Evolutionary conservation across 2,888 invertebrate species (phyloP).

Genomic region (Colletes collaris): DNA sequence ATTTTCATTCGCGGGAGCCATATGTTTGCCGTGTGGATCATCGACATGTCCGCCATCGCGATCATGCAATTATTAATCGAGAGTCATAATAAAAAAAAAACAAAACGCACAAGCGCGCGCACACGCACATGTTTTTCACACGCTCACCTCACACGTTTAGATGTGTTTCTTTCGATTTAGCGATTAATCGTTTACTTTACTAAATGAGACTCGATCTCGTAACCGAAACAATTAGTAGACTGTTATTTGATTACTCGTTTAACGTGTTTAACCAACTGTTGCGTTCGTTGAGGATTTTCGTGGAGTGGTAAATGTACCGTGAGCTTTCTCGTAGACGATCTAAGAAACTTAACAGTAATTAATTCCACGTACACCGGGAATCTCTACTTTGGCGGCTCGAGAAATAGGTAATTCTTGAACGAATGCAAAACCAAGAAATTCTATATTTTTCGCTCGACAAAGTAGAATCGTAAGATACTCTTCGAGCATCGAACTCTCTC

Average conservation of each 20-base stretch:
- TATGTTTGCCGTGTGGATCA: conserved; percentile 66
- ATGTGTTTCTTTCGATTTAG: conserved; percentile 21
- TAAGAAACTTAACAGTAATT: conserved; percentile 4
- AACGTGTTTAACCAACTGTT: conserved; percentile 31
- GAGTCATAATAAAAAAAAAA: background rate
- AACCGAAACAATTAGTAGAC: conserved; percentile 11
- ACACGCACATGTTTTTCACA: background rate
- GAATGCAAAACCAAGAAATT: too few species aligned
- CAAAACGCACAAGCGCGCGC: background rate
- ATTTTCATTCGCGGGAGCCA: conserved; percentile 47
- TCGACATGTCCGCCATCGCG: conserved; percentile 13
- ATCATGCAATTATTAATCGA: conserved; percentile 5
- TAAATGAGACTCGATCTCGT: conserved; percentile 9
- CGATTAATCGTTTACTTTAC: conserved; percentile 17
- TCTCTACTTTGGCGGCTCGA: background rate
- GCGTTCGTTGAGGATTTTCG: conserved; percentile 15
- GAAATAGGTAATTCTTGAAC: background rate
- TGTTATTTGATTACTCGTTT: conserved; percentile 8
- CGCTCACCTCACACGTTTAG: conserved; percentile 7
- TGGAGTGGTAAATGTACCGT: conserved; percentile 26
- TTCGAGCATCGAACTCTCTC: too few species aligned
- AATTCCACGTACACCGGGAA: background rate
- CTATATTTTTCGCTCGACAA: background rate
- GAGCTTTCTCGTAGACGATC: conserved; percentile 15
- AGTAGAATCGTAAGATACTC: too few species aligned